Base-by-base conservation (phyloP, 2,797 vertebrate species). In the Delichon dasypus region DNA sequence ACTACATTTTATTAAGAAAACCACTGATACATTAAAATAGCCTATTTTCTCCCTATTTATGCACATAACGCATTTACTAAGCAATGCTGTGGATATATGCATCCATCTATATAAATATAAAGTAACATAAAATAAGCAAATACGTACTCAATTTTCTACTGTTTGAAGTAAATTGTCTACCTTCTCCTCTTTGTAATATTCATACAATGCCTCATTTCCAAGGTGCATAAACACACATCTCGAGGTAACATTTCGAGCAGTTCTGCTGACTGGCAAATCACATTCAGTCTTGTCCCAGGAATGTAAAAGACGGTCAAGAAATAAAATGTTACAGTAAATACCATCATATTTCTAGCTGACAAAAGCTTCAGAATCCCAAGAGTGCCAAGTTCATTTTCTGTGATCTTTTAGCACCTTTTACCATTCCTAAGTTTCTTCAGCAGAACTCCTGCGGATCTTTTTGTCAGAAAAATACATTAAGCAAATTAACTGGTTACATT, bases 401-500 rank as follows among this genome's bases (percentile, higher is more conserved):
- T 20, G 47, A 11, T 90, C 70, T 87, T 62, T 74, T 61, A 32
- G n/a, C 64, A 40, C 90, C 75, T 85, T 50, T 44, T 80, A 30
- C 30, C 34, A 38, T 53, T 90, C 64, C 34, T 8, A 62, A 55
- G 73, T 61, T 93, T 66, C 50, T 73, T 81, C n/a, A 83, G 42
- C 2, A 0, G 50, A 32, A 42, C 36, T 87, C 72, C 74, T 54
- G 45, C 21, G 11, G 81, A 53, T 26, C 29, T 20, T 85, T 79
- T 53, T 68, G 84, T 93, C 68, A 88, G 60, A 68, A 71, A 50
- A 94, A 85, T 38, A 82, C 81, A 91, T 89, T 66, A 82, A 85
- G 66, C 54, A 80, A 92, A 96, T 93, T 74, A 81, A 38, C 90
- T 67, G 55, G 58, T 50, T 70, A 30, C 13, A 66, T 85, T 97